Evolutionary conservation across 2,113 vertebrate genomes (phyloP).

Genomic region (Emydura subglobosa): DNA sequence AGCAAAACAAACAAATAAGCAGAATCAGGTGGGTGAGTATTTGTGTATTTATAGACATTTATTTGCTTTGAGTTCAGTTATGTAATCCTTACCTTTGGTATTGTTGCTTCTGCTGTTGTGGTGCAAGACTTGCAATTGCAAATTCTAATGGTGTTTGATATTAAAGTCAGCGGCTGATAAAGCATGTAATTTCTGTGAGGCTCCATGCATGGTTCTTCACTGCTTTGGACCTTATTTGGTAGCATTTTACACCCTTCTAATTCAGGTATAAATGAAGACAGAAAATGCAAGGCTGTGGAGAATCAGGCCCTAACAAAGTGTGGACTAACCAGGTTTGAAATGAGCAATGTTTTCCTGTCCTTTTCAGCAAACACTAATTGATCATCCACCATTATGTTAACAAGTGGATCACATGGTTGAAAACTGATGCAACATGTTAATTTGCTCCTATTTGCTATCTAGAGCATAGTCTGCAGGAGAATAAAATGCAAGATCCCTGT

Average conservation of each 20-base stretch:
- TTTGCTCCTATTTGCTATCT: not conserved
- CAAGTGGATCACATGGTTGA: not conserved
- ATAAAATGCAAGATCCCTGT: not conserved
- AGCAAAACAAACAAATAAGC: not conserved
- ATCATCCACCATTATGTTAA: not conserved
- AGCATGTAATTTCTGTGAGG: not conserved
- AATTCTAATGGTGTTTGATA: not conserved
- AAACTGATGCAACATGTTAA: not conserved
- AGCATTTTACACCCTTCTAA: not conserved
- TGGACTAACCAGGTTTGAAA: not conserved
- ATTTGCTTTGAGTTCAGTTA: not conserved
- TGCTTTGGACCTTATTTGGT: not conserved
- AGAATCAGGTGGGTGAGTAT: not conserved
- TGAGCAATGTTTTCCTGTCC: not conserved
- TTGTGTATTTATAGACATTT: not conserved
- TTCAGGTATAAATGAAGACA: not conserved
- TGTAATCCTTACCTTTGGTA: not conserved
- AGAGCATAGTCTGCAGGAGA: not conserved
- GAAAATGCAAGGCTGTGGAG: not conserved
- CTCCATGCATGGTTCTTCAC: constrained; percentile 5
- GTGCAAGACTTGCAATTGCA: not conserved
- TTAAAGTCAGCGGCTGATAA: not conserved
- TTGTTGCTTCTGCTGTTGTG: not conserved
- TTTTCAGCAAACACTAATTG: not conserved
- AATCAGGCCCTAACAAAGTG: not conserved